A percentile compares a stretch with the other conserved stretches of the same genome.
Conservation (phyloP, 1,140 invertebrate genomes). For the Bursaphelenchus mucronatus region DNA sequence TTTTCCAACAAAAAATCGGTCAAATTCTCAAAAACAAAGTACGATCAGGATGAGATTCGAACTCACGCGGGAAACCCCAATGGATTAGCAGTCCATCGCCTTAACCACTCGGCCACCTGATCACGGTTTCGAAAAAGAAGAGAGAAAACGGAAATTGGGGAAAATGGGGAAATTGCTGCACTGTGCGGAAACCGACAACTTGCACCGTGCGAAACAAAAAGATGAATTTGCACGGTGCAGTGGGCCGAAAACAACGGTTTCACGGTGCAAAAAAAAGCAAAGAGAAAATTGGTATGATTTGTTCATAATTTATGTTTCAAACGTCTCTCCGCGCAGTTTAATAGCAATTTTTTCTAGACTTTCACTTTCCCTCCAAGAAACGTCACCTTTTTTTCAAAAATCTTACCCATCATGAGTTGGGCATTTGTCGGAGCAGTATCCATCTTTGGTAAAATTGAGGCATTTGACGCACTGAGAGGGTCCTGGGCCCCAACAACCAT, state of each 20-base stretch:
- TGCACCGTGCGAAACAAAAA: no score
- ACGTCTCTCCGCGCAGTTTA: no score
- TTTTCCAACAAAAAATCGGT: not conserved
- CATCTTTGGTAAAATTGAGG: conserved; percentile 27
- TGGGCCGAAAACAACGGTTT: no score
- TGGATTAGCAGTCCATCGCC: conserved; percentile 51
- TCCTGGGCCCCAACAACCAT: conserved; percentile 43
- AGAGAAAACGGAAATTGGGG: no score
- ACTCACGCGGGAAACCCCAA: conserved; percentile 51
- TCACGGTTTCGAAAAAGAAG: conserved; percentile 17
- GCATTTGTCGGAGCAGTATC: conserved; percentile 29
- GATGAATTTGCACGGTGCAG: no score
- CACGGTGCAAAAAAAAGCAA: no score
- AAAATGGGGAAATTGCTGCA: no score
- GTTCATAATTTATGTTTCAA: no score
- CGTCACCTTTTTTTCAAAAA: not conserved
- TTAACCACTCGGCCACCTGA: conserved; percentile 54
- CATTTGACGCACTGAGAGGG: conserved; percentile 34
- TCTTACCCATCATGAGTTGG: conserved; percentile 35
- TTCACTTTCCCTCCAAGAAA: not conserved
- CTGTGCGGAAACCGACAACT: no score
- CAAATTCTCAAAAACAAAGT: conserved; percentile 23
- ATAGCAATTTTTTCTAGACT: no score
- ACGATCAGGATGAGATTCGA: conserved; percentile 52
- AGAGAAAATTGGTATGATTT: no score